Conservation (phyloP, 2,888 invertebrate genomes). For the Linyphia triangularis region DNA sequence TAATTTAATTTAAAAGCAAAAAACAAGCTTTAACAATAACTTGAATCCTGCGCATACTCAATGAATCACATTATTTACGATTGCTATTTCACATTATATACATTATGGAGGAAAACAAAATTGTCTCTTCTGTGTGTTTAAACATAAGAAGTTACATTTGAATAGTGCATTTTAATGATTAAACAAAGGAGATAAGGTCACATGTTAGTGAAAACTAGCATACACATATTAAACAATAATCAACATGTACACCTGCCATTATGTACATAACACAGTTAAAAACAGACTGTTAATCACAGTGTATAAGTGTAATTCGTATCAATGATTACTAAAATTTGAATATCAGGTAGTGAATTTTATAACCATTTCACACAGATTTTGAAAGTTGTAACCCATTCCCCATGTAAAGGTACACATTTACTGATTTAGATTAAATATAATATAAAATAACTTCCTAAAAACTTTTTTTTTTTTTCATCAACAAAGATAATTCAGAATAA, state of each 20-base stretch:
- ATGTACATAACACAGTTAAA: constrained; percentile 74
- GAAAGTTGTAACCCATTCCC: too few relatives aligned
- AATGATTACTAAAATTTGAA: constrained; percentile 20
- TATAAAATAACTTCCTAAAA: too few relatives aligned
- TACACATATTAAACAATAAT: constrained; percentile 55
- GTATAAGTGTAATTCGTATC: constrained; percentile 70
- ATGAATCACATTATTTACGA: too few relatives aligned
- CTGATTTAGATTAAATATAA: too few relatives aligned
- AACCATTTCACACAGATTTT: too few relatives aligned
- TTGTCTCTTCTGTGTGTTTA: constrained; percentile 5
- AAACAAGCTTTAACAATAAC: too few relatives aligned
- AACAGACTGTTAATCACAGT: constrained; percentile 69
- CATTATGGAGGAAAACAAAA: background rate
- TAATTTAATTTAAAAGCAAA: too few relatives aligned
- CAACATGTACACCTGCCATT: constrained; percentile 64
- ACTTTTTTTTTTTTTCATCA: too few relatives aligned
- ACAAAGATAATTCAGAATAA: too few relatives aligned
- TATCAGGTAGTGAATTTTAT: too few relatives aligned
- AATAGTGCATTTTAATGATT: constrained; percentile 24
- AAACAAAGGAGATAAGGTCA: constrained; percentile 33
- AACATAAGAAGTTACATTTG: background rate
- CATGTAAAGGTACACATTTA: too few relatives aligned
- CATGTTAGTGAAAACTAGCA: constrained; percentile 60
- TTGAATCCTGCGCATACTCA: too few relatives aligned
- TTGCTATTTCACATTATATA: background rate